Evolutionary conservation across 1,140 invertebrate species (phyloP).

Genomic region (Nylanderia fulva): DNA sequence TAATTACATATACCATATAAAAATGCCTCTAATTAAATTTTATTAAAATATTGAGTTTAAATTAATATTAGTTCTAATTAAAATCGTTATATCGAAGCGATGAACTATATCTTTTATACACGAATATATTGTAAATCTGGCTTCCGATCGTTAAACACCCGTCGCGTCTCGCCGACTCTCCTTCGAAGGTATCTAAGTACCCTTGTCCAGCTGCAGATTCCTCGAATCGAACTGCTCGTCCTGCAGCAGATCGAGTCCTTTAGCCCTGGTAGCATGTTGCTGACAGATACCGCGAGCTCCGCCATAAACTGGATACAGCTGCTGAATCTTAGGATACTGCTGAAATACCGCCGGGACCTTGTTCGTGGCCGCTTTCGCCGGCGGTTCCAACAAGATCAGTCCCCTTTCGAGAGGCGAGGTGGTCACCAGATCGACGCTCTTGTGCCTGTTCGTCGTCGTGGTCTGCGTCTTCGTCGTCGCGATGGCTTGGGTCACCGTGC

Average conservation of each 20-base stretch:
- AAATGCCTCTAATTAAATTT: background rate
- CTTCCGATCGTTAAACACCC: slow-evolving; percentile 37
- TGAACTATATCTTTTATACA: background rate
- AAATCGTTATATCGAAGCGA: background rate
- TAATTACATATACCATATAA: background rate
- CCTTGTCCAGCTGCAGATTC: slow-evolving; percentile 82
- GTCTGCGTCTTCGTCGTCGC: slow-evolving; percentile 62
- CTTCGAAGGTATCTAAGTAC: slow-evolving; percentile 68
- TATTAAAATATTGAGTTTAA: background rate
- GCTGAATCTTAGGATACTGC: slow-evolving; percentile 90
- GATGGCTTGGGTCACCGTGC: slow-evolving; percentile 46
- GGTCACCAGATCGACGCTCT: slow-evolving; percentile 36
- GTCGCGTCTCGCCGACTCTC: background rate
- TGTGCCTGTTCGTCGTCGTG: slow-evolving; percentile 48
- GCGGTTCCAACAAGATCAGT: slow-evolving; percentile 79
- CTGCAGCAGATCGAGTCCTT: slow-evolving; percentile 84
- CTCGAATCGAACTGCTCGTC: slow-evolving; percentile 84
- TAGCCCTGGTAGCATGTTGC: slow-evolving; percentile 80
- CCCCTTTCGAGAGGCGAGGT: slow-evolving; percentile 78
- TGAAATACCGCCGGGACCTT: slow-evolving; percentile 91
- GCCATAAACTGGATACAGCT: slow-evolving; percentile 89
- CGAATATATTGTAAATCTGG: slow-evolving; percentile 5
- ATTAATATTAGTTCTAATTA: background rate
- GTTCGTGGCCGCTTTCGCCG: slow-evolving; percentile 79
- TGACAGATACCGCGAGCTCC: slow-evolving; percentile 79